A percentile compares a stretch with the other conserved stretches of the same genome.
These are phyloP conservation scores for Gallinago media DNA, from an alignment of 2,113 vertebrate genomes.

Conservation along the genomic window DNA sequence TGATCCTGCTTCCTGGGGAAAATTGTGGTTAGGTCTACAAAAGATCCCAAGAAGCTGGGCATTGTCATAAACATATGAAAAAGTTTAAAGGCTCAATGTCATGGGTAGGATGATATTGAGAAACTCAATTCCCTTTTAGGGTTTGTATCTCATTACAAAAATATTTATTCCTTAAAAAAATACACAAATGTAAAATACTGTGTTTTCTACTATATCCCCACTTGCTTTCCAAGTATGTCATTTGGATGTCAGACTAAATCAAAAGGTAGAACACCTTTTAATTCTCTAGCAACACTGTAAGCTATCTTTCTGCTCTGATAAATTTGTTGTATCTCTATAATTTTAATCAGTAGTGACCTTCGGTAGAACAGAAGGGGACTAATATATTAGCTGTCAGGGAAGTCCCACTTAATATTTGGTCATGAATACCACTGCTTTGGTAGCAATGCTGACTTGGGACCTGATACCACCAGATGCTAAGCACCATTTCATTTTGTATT, in stretches of 20 bases:
- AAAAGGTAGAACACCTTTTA: not conserved
- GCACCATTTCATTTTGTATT: not conserved
- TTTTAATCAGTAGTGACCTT: not conserved
- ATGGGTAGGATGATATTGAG: conserved; percentile 38
- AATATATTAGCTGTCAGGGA: not conserved
- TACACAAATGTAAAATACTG: conserved; percentile 75
- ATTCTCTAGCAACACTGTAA: not conserved
- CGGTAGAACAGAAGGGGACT: not conserved
- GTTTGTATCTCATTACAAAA: conserved; percentile 76
- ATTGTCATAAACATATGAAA: conserved; percentile 41
- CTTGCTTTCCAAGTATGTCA: conserved; percentile 4
- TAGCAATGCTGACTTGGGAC: not conserved
- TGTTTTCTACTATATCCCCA: conserved; percentile 51
- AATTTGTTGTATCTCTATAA: not conserved
- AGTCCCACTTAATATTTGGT: not conserved
- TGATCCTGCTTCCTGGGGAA: not conserved
- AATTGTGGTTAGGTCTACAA: conserved; percentile 30
- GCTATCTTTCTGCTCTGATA: not conserved
- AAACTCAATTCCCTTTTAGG: conserved; percentile 61
- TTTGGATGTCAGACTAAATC: not conserved
- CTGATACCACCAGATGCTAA: not conserved
- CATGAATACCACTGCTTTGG: not conserved
- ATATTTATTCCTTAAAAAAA: conserved; percentile 81
- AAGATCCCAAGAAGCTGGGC: conserved; percentile 55
- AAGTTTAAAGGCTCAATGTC: conserved; percentile 33